Evolutionary conservation across 2,888 invertebrate species (phyloP), one percentile per base, ranked within the genome.

Genomic region (Drosophila sordidula): DNA sequence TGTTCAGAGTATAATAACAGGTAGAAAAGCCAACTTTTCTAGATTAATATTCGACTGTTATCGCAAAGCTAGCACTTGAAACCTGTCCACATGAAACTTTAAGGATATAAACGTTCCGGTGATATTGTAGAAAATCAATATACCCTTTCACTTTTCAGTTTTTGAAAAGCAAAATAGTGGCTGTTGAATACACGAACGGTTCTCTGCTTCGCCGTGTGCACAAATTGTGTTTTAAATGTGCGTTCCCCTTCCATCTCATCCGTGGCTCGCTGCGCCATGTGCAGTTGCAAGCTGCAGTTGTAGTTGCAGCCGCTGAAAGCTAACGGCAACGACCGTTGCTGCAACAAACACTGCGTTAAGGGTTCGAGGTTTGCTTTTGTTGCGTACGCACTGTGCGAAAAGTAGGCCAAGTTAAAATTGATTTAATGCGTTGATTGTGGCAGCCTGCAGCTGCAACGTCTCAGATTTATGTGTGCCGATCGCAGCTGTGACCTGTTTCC

Each of bases 351-450:
- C 42, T 45, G 36, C 59, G 59, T 67, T 70, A 84, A 87, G 83
- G 87, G 83, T 78, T 75, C 64, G 49, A 49, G 42, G 54, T 41
- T 47, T 66, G 64, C 49, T 49, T 16, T 49, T 16, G 57, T 36
- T 59, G 55, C 46, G 34, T 11, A n/a, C 49, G 32, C 52, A 47
- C n/a, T 18, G 25, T 8, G 12, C 16, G 26, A 64, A 89, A 87
- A 71, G 87, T 90, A 90, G 90, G 90, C 89, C 91, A 90, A 89
- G 85, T 84, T 90, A 90, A 86, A 90, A 90, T 80, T 90, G 90
- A 90, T 90, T 89, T 84, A 87, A 87, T 90, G 80, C 78, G 69
- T 70, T 78, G 87, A 87, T 89, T 87, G 87, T 42, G 56, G 50
- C 73, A 52, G 58, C 51, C 38, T 57, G 69, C 77, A 61, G 67